Base-by-base conservation (phyloP, 2,113 vertebrate species). In the Oceanites oceanicus region DNA sequence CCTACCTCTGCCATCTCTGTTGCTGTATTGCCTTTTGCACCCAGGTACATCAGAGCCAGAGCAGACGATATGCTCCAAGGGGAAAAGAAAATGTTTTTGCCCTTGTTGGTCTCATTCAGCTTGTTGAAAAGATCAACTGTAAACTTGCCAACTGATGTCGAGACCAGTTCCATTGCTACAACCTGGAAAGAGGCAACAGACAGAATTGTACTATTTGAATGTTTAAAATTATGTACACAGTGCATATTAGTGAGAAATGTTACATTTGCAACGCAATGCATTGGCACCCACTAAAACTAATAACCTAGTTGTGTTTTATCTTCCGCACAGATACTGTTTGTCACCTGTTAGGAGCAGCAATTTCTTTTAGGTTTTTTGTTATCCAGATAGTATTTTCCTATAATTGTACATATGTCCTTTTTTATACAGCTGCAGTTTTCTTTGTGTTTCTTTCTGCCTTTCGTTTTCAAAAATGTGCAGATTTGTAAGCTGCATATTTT, bases 61-160 rank as follows among this genome's bases (percentile, higher is more conserved):
- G 99, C 98, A 9, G 99, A 97, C 14, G 99, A 98, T 97, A 99
- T 97, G 92, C 99, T 99, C 96, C 99, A 98, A 1, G 99, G 98
- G 4, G 98, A 99, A 61, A 99, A 55, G 81, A 99, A 99, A 91
- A 99, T 45, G 67, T 99, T 99, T 30, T 97, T 97, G 0, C 49
- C 65, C 10, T 97, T 52, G 1, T 92, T 95, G 2, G 18, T 13
- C 34, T 97, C 96, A 93, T 97, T 98, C 87, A 99, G 77, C 30
- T 97, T 98, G 75, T 97, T 98, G 92, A 98, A 98, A 86, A 99
- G 96, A 34, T 99, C 98, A 93, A 99, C 30, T 13, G 98, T 97
- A 71, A 99, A 99, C 7, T 42, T 74, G 2, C 98, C 98, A 92
- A 99, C 97, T 45, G 99, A 98, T 81, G 73, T 86, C 71, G 97